Percentiles rank a stretch among this genome's conserved stretches.
Conservation (phyloP, 2,888 invertebrate species). For the Archaeoteleia sp. region DNA sequence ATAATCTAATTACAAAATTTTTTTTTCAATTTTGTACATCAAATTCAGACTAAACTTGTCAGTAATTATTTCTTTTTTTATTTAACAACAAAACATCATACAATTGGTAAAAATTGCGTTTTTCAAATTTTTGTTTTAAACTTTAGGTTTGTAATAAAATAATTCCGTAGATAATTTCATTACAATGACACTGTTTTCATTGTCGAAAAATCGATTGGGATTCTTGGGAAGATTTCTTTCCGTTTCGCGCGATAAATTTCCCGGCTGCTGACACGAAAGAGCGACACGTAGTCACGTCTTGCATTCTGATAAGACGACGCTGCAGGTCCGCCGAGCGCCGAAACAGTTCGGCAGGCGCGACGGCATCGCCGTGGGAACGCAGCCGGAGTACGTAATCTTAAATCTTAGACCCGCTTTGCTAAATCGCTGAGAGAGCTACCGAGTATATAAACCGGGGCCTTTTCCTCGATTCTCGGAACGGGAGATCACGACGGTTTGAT, state of each 20-base stretch:
- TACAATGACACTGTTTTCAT: no score
- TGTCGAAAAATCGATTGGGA: no score
- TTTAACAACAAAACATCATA: no score
- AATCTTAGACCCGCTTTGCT: constrained; percentile 47
- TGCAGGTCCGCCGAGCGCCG: constrained; percentile 36
- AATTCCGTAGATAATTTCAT: no score
- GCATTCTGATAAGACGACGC: constrained; percentile 46
- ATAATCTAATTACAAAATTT: no score
- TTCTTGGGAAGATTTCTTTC: constrained; percentile 24
- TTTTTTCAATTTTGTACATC: no score
- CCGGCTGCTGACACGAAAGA: constrained; percentile 46
- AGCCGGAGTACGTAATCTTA: constrained; percentile 48
- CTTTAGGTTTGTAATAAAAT: no score
- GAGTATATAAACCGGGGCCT: constrained; percentile 46
- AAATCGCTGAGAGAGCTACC: constrained; percentile 47
- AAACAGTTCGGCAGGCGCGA: constrained; percentile 50
- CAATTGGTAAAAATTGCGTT: no score
- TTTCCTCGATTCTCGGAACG: constrained; percentile 37
- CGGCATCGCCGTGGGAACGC: constrained; percentile 49
- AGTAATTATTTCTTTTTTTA: no score
- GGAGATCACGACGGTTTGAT: constrained; percentile 44
- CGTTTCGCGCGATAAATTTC: constrained; percentile 43
- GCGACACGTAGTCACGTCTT: constrained; percentile 47
- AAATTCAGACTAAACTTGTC: no score
- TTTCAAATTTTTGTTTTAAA: no score